Base-by-base conservation (phyloP, 2,888 invertebrate species). In the Ectemnius continuus region DNA sequence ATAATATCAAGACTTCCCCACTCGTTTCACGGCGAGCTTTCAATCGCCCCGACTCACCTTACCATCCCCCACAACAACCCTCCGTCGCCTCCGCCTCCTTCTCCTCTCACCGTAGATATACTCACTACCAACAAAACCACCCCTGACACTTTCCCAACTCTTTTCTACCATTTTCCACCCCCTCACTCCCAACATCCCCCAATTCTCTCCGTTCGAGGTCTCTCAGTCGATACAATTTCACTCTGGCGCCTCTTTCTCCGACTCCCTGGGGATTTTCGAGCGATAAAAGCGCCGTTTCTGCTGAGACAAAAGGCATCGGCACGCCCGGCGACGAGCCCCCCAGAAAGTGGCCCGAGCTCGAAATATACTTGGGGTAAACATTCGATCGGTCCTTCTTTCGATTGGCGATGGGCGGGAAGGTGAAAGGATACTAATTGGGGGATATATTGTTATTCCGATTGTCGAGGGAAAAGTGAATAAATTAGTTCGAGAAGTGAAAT, bases 11-110 rank as follows among this genome's bases (percentile, higher is more conserved):
- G 88, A 87, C 85, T 86, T 85, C 80, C 84, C 83, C 81, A 86
- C 86, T 87, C 88, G 88, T 88, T 88, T 84, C 85, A 85, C 85
- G 84, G 86, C 86, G 87, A 88, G 89, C 88, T 89, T 88, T 88
- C 88, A 89, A 89, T 89, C 86, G 88, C 81, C 75, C 78, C 80
- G 85, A 85, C 85, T 79, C 82, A 76, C 73, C 73, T 73, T 74
- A 75, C 77, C 67, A 71, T 69, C n/a, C 66, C 68, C 65, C 64
- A 47, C 13, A 62, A 52, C 64, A 23, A 23, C 23, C 23, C 61
- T 18, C n/a, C n/a, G n/a, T n/a, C n/a, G 45, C 68, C 36, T 5
- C 4, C 6, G 5, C 5, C 36, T 36, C 5, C 36, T 36, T 2
- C 4, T 36, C 2, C 36, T 8, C 8, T 8, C 36, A 36, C 36